Base-by-base conservation (phyloP, 2,797 vertebrate genomes). In the Coregonus sp. region DNA sequence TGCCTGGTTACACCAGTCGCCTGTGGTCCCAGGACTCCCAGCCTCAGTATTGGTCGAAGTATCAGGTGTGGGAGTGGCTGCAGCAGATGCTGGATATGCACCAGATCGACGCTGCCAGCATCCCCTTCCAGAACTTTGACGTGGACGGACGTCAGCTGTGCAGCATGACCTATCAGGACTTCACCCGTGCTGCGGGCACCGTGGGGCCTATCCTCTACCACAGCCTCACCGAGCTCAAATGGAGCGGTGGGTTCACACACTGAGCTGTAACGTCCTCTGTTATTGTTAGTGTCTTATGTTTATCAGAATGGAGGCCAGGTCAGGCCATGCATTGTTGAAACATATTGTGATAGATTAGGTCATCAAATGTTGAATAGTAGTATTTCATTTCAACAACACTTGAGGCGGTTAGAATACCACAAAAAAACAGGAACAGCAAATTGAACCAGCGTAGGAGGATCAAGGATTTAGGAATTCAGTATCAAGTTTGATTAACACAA, bases 11-110 rank as follows among this genome's bases (percentile, higher is more conserved):
- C 80, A 91, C 95, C 16, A 93, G 94, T 86, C 93, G 94, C 12
- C 94, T 96, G 84, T 98, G 97, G 97, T 86, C 96, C 91, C 95
- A 96, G 0, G 97, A 98, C 77, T 93, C 95, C 72, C 97, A 96
- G 63, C 98, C 98, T 0, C 97, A 99, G 85, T 97, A 95, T 87
- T 99, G 98, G 98, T 96, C 92, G 77, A 99, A 98, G 78, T 97
- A 93, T 90, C 98, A 99, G 92, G 98, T 99, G 80, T 99, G 98
- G 98, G 97, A 99, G 69, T 99, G 98, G 98, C 94, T 99, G 85
- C 98, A 98, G 82, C 97, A 99, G 86, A 94, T 97, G 12, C 93
- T 99, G 93, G 98, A 99, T 90, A 94, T 97, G 88, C 96, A 99
- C 90, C 98, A 99, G 86, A 94, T 99, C 20, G 97, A 99, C 18